Base-by-base conservation (phyloP, 2,888 invertebrate genomes). In the Melanotus villosus region DNA sequence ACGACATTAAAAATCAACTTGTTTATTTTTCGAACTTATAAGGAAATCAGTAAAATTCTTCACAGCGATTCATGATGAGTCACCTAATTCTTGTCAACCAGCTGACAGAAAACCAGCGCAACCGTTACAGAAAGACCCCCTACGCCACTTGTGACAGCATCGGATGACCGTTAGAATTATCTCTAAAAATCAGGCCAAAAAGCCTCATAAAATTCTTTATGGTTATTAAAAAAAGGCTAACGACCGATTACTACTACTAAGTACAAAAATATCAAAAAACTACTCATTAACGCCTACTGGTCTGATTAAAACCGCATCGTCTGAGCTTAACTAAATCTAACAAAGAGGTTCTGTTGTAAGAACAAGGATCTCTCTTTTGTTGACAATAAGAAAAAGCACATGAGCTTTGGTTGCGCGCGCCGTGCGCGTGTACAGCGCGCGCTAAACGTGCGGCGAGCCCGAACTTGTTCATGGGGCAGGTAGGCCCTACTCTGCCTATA, bases 341-440 rank as follows among this genome's bases (percentile, higher is more conserved):
- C 30, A 32, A 52, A 47, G 47, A 47, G 47, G 14, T 18, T 52
- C 52, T 32, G 52, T 52, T 32, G 32, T 32, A 52, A 23, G 2
- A 52, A 18, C 32, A 18, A n/a, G 52, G 23, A 18, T 19, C 52
- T 52, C 16, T 16, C 10, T 12, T 47, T 23, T 50, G 62, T 47
- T 62, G 52, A 64, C 52, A 38, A 47, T 19, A 57, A 32, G 62
- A 41, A 58, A 54, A 60, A 45, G 45, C 64, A 56, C 47, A 41
- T 41, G 36, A 57, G 57, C 54, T 62, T 26, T n/a, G n/a, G 68
- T 38, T 73, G 80, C 82, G 80, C 80, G 80, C 78, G 83, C 79
- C 77, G 71, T 77, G 77, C 84, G 83, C 84, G 84, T 83, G 83
- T 81, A 76, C 64, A 80, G 81, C 84, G 82, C 83, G 84, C 82